Evolutionary conservation across 92 coral and sea anemone species (phyloP).

Genomic region (Palythoa caribaeorum): DNA sequence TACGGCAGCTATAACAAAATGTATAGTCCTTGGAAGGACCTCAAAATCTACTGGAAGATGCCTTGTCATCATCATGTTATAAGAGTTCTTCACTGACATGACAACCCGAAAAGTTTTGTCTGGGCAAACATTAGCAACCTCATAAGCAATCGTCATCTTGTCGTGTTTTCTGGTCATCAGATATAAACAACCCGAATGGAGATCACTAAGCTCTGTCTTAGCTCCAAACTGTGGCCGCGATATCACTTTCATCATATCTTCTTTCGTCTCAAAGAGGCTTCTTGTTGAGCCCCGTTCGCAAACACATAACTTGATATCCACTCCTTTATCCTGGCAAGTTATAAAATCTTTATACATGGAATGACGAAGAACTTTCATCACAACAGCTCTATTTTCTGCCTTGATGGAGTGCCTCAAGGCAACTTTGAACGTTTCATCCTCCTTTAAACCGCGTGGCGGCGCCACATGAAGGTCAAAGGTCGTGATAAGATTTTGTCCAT

Average conservation of each 20-base stretch:
- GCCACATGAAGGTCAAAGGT: conserved; percentile 34
- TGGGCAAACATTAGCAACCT: conserved; percentile 29
- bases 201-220: conserved; percentile 16
- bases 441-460: conserved; percentile 18
- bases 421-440: conserved; percentile 32
- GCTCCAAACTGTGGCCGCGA: conserved; percentile 32
- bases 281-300: conserved; percentile 48
- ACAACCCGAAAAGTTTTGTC: conserved; percentile 13
- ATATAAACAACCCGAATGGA: conserved; percentile 33
- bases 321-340: conserved; percentile 71
- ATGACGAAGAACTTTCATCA: conserved; percentile 22
- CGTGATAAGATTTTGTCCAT: conserved; percentile 5
- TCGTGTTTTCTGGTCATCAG: conserved; percentile 47
- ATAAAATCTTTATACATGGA: conserved; percentile 47
- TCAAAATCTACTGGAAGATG: not conserved
- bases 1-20: conserved; percentile 22
- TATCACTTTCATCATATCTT: conserved; percentile 33
- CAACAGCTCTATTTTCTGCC: conserved; percentile 27
- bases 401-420: conserved; percentile 41
- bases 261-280: conserved; percentile 24
- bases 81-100: not conserved
- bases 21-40: conserved; percentile 10
- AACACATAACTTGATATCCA: conserved; percentile 83
- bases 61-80: conserved; percentile 35
- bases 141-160: conserved; percentile 31